Evolutionary conservation across 2,888 invertebrate genomes (phyloP).

Genomic region (Pyrochroa serraticornis): DNA sequence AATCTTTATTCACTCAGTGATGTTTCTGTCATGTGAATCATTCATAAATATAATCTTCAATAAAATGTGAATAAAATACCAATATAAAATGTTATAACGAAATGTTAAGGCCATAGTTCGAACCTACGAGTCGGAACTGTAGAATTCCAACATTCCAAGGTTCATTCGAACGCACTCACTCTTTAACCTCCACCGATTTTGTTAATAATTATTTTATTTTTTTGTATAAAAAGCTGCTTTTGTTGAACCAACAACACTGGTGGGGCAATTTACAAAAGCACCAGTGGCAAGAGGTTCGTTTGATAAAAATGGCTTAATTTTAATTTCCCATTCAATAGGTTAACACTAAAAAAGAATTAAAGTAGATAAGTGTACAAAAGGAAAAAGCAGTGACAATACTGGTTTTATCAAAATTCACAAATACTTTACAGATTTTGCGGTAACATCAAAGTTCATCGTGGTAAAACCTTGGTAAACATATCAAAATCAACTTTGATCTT

Average conservation of each 20-base stretch:
- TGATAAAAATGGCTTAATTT: conserved; percentile 13
- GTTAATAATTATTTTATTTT: conserved; percentile 30
- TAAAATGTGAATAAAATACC: conserved; percentile 54
- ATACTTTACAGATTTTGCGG: conserved; percentile 5
- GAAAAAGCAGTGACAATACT: conserved; percentile 23
- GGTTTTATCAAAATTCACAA: conserved; percentile 11
- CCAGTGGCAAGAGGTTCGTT: conserved; percentile 11
- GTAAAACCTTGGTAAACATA: neutral
- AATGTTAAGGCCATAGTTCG: conserved; percentile 52
- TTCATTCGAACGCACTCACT: conserved; percentile 38
- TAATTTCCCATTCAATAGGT: conserved; percentile 15
- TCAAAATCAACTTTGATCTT: too few species aligned
- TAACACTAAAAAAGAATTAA: conserved; percentile 7
- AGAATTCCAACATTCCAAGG: conserved; percentile 26
- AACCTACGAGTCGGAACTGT: conserved; percentile 11
- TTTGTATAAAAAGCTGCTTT: conserved; percentile 45
- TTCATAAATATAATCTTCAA: conserved; percentile 52
- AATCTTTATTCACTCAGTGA: conserved; percentile 52
- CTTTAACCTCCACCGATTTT: conserved; percentile 49
- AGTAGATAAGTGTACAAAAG: conserved; percentile 14
- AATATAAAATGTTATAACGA: conserved; percentile 54
- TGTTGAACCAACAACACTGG: neutral
- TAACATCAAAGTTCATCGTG: conserved; percentile 13
- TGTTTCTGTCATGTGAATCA: conserved; percentile 51
- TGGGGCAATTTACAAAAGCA: neutral